Conservation (phyloP, 2,113 vertebrate genomes). For the Anseranas semipalmata region DNA sequence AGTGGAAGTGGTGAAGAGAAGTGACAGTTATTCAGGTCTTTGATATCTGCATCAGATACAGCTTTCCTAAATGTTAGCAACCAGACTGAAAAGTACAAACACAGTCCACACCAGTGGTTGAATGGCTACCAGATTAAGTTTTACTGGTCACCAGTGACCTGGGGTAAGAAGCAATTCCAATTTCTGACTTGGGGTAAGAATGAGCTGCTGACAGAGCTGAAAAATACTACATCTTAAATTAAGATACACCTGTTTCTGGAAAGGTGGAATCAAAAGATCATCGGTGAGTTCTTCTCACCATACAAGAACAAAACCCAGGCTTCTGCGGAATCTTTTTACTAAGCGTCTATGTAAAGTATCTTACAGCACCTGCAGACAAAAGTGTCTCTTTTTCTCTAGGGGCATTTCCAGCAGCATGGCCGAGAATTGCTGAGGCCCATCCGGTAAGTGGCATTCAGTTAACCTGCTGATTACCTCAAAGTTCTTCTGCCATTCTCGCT, state of each 20-base stretch:
- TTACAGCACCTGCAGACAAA: background rate
- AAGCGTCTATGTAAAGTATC: background rate
- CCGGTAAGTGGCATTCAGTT: background rate
- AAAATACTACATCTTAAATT: background rate
- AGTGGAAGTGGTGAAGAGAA: background rate
- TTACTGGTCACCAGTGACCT: background rate
- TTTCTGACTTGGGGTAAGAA: background rate
- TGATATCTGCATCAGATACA: background rate
- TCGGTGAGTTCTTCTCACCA: background rate
- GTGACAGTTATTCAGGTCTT: background rate
- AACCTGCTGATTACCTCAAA: constrained; percentile 88
- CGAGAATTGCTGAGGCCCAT: background rate
- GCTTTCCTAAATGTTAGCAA: accelerated
- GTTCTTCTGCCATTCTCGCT: constrained; percentile 98
- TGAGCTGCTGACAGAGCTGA: background rate
- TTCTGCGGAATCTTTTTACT: background rate
- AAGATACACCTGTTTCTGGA: background rate
- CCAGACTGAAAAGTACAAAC: background rate
- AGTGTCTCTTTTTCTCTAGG: background rate
- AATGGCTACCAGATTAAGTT: background rate
- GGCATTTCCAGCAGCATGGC: background rate
- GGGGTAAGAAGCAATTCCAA: background rate
- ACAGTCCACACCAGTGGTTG: background rate
- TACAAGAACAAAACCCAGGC: background rate
- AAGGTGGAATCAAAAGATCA: background rate